Evolutionary conservation across 2,888 invertebrate species (phyloP).

Genomic region (Globia sparganii): DNA sequence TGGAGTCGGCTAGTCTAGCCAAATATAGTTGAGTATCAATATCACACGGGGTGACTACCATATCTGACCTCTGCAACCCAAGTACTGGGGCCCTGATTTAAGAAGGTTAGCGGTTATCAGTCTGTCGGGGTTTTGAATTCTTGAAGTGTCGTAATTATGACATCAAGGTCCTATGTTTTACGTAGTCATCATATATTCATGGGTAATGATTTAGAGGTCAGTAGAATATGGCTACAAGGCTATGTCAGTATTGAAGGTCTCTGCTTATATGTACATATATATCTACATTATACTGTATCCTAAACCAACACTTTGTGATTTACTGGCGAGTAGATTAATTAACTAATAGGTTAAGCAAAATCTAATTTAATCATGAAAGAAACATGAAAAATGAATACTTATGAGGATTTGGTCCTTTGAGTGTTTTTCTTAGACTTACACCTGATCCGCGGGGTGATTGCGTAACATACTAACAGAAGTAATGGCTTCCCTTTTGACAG

Average conservation of each 20-base stretch:
- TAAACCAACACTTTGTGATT: background rate
- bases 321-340: background rate
- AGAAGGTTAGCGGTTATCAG: constrained; percentile 52
- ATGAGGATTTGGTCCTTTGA: background rate
- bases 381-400: background rate
- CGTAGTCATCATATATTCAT: background rate
- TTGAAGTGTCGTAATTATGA: constrained; percentile 5
- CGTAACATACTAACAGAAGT: too few species aligned
- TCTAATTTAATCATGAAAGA: background rate
- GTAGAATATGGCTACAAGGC: background rate
- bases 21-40: constrained; percentile 29
- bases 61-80: constrained; percentile 34
- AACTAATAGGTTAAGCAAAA: background rate
- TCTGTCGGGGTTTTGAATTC: constrained; percentile 23
- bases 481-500: too few species aligned
- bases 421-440: background rate
- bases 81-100: constrained; percentile 42
- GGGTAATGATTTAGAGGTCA: background rate
- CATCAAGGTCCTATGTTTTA: constrained; percentile 3
- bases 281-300: background rate
- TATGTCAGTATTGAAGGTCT: background rate
- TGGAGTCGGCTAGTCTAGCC: constrained; percentile 37
- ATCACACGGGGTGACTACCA: constrained; percentile 19
- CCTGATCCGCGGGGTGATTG: too few species aligned
- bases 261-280: too few species aligned